Conservation (phyloP, 1,140 invertebrate species). For the Brachystomella parvula region DNA sequence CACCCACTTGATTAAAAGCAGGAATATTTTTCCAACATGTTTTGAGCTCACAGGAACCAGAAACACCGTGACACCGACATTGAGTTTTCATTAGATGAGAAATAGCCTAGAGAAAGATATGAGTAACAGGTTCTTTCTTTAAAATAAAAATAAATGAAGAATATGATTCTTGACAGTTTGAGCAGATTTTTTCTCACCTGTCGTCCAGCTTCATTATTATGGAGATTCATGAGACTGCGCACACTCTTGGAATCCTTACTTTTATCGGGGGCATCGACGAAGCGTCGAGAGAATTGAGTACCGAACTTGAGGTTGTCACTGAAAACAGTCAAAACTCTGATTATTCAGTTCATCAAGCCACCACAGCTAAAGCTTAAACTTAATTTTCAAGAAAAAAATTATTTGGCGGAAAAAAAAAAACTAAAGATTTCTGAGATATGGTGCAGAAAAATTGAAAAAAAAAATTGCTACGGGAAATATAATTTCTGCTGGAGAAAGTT, state of each 20-base stretch:
- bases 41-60: constrained; percentile 57
- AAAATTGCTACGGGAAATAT: too few species aligned
- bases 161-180: constrained; percentile 7
- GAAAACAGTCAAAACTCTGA: constrained; percentile 22
- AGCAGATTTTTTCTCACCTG: too few species aligned
- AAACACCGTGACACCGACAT: constrained; percentile 58
- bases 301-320: constrained; percentile 57
- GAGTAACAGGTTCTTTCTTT: too few species aligned
- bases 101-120: constrained; percentile 43
- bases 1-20: constrained; percentile 50
- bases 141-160: constrained; percentile 2
- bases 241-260: constrained; percentile 44
- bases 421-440: not conserved
- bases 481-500: too few species aligned
- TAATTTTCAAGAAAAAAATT: constrained; percentile 7
- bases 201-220: constrained; percentile 59
- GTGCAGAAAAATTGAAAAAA: not conserved
- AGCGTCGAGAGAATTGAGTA: constrained; percentile 51
- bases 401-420: constrained; percentile 1
- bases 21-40: constrained; percentile 56
- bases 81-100: constrained; percentile 49
- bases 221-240: constrained; percentile 54
- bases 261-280: constrained; percentile 54
- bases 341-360: not conserved
- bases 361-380: not conserved